Base-by-base conservation (phyloP, 2,797 vertebrate genomes). In the Poeciliopsis gracilis region DNA sequence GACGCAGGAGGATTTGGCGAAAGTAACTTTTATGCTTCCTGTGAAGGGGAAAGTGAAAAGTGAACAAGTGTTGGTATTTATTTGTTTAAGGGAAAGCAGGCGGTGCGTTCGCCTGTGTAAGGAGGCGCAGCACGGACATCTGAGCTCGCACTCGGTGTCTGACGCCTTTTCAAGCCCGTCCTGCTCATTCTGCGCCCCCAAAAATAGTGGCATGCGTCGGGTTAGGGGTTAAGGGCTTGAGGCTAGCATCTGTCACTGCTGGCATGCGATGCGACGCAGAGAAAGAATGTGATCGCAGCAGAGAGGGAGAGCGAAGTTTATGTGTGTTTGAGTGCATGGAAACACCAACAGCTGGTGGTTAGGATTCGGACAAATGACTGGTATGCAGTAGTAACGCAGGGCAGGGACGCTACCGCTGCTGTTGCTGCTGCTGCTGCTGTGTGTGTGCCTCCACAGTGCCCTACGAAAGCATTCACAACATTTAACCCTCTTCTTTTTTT, bases 281-380 rank as follows among this genome's bases (percentile, higher is more conserved):
- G 93, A 93, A 89, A 90, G 96, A 97, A 98, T 97, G 97, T 84
- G 90, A 97, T 94, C 94, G 84, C 83, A 73, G 86, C 78, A 63
- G 79, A 82, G 81, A 83, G 84, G 61, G 91, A 89, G 88, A 90
- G 87, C 78, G 53, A 79, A 81, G 85, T 72, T 69, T 77, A 78
- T 79, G 72, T 53, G 72, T 53, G 74, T 83, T 82, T 77, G 81
- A 73, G 83, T 45, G 94, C 89, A 86, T 95, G 91, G 96, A 96
- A 97, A 97, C 96, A 93, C 95, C 94, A 97, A 96, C 97, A 98
- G 97, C 97, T 98, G 97, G 96, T 94, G 87, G 82, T 90, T 90
- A 95, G 95, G 96, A 97, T 95, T 95, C 95, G 82, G 86, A 96
- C 95, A 96, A 96, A 99, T 98, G 96, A 94, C 84, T 95, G 96